Conservation (phyloP, 2,888 invertebrate genomes). For the Choristoneura rosaceana region DNA sequence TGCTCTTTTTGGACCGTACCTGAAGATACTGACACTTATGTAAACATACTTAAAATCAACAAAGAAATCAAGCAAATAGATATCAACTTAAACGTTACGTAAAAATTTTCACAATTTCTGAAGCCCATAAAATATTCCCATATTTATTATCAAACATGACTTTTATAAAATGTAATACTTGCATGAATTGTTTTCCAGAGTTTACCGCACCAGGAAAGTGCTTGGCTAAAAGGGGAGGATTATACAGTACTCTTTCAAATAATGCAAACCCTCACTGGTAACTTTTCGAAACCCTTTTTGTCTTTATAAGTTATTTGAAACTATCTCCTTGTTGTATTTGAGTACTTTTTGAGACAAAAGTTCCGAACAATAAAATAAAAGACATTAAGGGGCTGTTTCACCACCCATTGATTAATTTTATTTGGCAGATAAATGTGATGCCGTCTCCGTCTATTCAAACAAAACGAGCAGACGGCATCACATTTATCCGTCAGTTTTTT, state of each 20-base stretch:
- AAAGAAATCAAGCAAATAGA: no score
- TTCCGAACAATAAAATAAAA: neutral
- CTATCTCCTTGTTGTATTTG: neutral
- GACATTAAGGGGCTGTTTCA: no score
- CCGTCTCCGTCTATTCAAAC: no score
- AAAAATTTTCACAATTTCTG: no score
- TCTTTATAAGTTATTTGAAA: slow-evolving; percentile 6
- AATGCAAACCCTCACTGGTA: slow-evolving; percentile 6
- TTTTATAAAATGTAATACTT: neutral
- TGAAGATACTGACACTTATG: no score
- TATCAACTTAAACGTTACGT: no score
- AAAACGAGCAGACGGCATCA: no score
- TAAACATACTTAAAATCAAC: no score
- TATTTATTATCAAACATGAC: slow-evolving; percentile 5
- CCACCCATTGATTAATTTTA: no score
- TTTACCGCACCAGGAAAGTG: slow-evolving; percentile 2
- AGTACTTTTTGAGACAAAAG: neutral
- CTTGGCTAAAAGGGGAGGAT: slow-evolving; percentile 7
- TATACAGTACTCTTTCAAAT: slow-evolving; percentile 4
- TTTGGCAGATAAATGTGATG: no score
- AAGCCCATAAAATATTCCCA: neutral
- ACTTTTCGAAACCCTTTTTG: slow-evolving; percentile 1
- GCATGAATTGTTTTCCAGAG: slow-evolving; percentile 7
- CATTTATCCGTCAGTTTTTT: no score
- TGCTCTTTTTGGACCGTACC: no score